phyloP scores from a whole-genome alignment of 2,888 invertebrate species.

The Lydus trimaculatus region DNA sequence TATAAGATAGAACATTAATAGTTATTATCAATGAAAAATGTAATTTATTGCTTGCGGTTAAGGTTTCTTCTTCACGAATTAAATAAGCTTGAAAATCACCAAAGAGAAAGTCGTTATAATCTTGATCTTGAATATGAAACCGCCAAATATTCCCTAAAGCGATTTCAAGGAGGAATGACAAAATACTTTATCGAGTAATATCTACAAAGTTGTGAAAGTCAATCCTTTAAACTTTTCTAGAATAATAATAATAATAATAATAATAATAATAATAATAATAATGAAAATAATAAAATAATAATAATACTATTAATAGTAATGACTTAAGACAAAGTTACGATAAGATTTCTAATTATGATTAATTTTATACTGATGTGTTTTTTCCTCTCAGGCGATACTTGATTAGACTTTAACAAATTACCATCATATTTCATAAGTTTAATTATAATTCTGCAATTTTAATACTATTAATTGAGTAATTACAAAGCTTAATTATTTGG shows the following conservation, averaged over 20 bases:
- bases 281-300: neutral
- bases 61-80: neutral
- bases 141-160: neutral
- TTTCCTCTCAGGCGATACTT: constrained; percentile 34
- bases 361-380: constrained; percentile 47
- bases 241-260: neutral
- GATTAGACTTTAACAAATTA: constrained; percentile 36
- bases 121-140: neutral
- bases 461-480: neutral
- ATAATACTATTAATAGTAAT: neutral
- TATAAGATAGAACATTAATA: neutral
- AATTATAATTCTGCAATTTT: neutral
- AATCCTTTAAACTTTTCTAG: neutral
- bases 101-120: neutral
- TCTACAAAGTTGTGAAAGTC: constrained; percentile 5
- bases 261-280: neutral
- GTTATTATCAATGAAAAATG: neutral
- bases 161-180: neutral
- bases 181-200: neutral
- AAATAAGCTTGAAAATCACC: neutral
- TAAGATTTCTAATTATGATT: constrained; percentile 43
- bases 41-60: neutral
- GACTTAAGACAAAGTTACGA: constrained; percentile 19
- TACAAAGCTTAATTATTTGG: neutral
- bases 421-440: neutral